Percentiles rank a stretch among this genome's conserved stretches.
These are phyloP conservation scores for Tragelaphus buxtoni DNA, from an alignment of 2,113 vertebrate species.

Conservation along the genomic window DNA sequence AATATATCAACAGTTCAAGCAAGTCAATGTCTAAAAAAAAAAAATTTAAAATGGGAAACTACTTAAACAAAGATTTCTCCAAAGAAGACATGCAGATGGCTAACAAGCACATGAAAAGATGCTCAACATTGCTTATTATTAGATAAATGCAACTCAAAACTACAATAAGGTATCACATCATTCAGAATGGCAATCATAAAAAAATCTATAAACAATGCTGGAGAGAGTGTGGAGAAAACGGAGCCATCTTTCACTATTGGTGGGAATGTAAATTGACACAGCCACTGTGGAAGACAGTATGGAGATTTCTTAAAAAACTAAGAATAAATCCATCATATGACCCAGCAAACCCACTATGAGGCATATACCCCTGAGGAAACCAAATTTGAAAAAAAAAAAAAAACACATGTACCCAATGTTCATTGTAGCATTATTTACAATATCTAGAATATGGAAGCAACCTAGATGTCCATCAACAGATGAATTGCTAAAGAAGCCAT, in stretches of 20 bases:
- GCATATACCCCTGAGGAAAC: background rate
- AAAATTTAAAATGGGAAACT: background rate
- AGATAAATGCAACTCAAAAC: background rate
- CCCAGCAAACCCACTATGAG: background rate
- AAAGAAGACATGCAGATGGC: background rate
- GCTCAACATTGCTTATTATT: background rate
- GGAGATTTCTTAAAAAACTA: background rate
- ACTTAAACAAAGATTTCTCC: background rate
- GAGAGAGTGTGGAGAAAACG: background rate
- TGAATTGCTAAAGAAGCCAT: background rate
- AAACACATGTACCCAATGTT: background rate
- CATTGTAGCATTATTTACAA: background rate
- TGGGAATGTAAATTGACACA: background rate
- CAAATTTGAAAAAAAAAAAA: background rate
- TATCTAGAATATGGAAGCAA: background rate
- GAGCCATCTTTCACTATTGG: background rate
- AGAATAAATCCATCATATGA: background rate
- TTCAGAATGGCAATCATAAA: background rate
- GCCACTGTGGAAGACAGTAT: background rate
- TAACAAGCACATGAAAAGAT: background rate
- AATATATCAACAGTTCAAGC: background rate
- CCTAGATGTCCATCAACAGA: background rate
- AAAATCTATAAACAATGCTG: background rate
- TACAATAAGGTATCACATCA: background rate
- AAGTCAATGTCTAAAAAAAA: background rate